Base-by-base conservation (phyloP, 1,140 invertebrate species). In the Aphelenchoides avenae region DNA sequence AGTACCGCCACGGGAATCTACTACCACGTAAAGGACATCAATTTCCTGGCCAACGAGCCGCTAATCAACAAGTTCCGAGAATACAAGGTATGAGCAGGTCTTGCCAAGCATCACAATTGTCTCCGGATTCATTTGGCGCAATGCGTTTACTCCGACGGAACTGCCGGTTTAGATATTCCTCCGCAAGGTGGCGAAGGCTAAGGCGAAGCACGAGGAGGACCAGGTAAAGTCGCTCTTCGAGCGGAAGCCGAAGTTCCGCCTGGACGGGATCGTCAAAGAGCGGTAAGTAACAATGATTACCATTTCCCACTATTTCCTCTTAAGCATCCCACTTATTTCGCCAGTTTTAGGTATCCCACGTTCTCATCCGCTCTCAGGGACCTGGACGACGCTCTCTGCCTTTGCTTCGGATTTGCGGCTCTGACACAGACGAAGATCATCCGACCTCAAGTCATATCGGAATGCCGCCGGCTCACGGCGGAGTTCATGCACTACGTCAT, bases 401-500 rank as follows among this genome's bases (percentile, higher is more conserved):
- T 98, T 48, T 87, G 87, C 65, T 95, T 93, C 71, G 81, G 97
- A 36, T 98, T 96, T 79, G 87, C 91, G 54, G 91, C 88, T 34
- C 91, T 98, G 76, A 91, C 95, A 0, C 90, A 88, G 49, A 81
- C 89, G 41, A 82, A 83, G 61, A 84, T 67, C 34, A 64, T 80
- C 11, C 76, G 79, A 33, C 54, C 68, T 33, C 76, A 79, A 37
- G 57, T 80, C n/a, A 78, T 85, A 15, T 72, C 79, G 31, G 79
- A 93, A 0, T 96, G 91, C 73, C 82, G 87, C 39, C 83, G 89
- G 62, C 79, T 98, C 0, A 89, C 88, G 0, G 74, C 93, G 20
- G 95, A 99, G 81, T 99, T 99, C 75, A 84, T 97, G 83, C 91
- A 98, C 82, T 94, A 88, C 64, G 83, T 97, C 0, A 95, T 98